Conservation (phyloP, 2,888 invertebrate species). For the Apotomis betuletana region DNA sequence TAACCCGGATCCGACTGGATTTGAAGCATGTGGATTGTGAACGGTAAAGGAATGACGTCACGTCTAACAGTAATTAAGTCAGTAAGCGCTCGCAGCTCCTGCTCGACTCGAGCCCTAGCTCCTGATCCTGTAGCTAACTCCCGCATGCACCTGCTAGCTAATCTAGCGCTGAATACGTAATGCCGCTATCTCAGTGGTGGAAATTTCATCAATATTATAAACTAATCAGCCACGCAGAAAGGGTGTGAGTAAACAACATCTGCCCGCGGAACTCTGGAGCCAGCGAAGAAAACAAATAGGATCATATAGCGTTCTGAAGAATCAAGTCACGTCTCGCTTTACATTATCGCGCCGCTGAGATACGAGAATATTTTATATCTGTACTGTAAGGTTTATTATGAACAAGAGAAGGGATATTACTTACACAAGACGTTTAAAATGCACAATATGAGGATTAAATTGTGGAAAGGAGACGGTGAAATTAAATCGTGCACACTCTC, state of each 20-base stretch:
- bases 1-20: too few relatives aligned
- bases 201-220: constrained; percentile 34
- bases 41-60: neutral
- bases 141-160: neutral
- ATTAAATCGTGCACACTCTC: too few relatives aligned
- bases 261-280: neutral
- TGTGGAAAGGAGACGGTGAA: too few relatives aligned
- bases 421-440: neutral
- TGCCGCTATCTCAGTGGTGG: neutral
- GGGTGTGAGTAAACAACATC: constrained; percentile 3
- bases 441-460: too few relatives aligned
- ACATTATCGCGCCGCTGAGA: constrained; percentile 16
- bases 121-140: too few relatives aligned
- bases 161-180: constrained; percentile 19
- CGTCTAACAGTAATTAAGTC: neutral
- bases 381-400: neutral
- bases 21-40: too few relatives aligned
- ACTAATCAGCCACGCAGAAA: constrained; percentile 13
- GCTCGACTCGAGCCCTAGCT: neutral
- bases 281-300: neutral
- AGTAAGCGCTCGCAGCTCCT: neutral
- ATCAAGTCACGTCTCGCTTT: constrained; percentile 10
- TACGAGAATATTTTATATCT: constrained; percentile 7
- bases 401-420: neutral
- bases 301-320: constrained; percentile 2